phyloP scores from a whole-genome alignment of 2,797 vertebrate species.

The Poeciliopsis turneri region DNA sequence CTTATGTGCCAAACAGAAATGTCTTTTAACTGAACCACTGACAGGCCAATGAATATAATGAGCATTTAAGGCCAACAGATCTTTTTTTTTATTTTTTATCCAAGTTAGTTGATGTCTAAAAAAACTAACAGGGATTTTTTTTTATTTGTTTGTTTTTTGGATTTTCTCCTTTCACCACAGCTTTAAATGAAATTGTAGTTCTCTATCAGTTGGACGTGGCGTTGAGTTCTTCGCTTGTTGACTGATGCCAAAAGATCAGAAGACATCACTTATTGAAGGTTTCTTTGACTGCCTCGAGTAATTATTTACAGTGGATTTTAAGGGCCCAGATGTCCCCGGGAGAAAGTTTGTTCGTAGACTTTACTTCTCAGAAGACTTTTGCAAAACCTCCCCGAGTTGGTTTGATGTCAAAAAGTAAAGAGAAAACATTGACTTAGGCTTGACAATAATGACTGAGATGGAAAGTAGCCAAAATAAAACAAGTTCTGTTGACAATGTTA shows the following conservation, averaged over 20 bases:
- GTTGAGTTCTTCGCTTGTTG: neutral
- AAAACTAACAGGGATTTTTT: neutral
- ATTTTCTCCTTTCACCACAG: neutral
- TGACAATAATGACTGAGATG: neutral
- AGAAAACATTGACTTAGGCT: neutral
- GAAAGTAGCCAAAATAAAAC: neutral
- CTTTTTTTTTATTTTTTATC: neutral
- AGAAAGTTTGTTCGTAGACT: neutral
- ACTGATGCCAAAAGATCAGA: slow-evolving; percentile 6
- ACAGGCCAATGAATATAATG: neutral
- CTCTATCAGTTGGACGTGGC: neutral
- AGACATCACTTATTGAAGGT: neutral
- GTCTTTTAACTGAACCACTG: slow-evolving; percentile 1
- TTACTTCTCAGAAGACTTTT: neutral
- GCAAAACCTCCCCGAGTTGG: neutral
- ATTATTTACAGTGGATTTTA: neutral
- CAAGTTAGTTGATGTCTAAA: slow-evolving; percentile 4
- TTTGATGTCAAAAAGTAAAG: neutral
- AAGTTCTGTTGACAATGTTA: neutral
- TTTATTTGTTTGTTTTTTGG: neutral
- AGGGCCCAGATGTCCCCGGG: neutral
- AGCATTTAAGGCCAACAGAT: neutral
- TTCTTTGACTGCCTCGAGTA: neutral
- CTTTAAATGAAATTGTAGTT: slow-evolving; percentile 3
- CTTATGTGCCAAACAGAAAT: neutral